phyloP scores from a whole-genome alignment of 2,888 invertebrate species.

The Erynnis tages region DNA sequence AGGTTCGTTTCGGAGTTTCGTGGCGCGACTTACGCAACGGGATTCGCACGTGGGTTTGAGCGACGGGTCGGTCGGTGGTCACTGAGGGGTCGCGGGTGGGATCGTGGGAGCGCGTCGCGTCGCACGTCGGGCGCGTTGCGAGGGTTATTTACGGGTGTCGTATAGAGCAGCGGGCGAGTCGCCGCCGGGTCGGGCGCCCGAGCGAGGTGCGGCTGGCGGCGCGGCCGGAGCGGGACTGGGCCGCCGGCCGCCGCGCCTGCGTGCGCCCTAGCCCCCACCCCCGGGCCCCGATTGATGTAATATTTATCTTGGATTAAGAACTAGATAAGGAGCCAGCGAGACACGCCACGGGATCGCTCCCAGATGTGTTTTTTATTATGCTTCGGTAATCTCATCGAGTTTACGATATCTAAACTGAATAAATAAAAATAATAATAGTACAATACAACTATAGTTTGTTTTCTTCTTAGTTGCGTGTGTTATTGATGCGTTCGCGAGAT shows the following conservation, averaged over 20 bases:
- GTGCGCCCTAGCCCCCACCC: conserved; percentile 53
- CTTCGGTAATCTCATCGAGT: not conserved
- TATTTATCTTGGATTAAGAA: conserved; percentile 80
- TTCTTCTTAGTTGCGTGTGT: conserved; percentile 21
- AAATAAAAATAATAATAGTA: not conserved
- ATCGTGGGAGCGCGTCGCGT: conserved; percentile 26
- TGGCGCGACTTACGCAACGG: conserved; percentile 70
- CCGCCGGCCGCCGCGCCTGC: conserved; percentile 46
- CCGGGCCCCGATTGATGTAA: conserved; percentile 70
- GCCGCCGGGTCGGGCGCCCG: conserved; percentile 65
- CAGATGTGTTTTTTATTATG: conserved; percentile 28
- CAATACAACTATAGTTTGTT: conserved; percentile 1
- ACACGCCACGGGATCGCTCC: conserved; percentile 43
- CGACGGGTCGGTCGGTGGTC: conserved; percentile 17
- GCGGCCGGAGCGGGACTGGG: conserved; percentile 77
- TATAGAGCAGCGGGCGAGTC: conserved; percentile 60
- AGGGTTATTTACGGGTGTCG: conserved; percentile 41
- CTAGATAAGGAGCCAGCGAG: conserved; percentile 66
- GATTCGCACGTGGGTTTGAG: conserved; percentile 54
- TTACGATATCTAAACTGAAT: too few species aligned
- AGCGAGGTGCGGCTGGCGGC: conserved; percentile 67
- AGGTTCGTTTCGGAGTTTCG: conserved; percentile 52
- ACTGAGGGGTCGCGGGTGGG: conserved; percentile 22
- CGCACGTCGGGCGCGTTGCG: conserved; percentile 32
- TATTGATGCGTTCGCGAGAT: conserved; percentile 12